Base-by-base conservation (phyloP, 2,888 invertebrate species). In the Catocala fraxini region DNA sequence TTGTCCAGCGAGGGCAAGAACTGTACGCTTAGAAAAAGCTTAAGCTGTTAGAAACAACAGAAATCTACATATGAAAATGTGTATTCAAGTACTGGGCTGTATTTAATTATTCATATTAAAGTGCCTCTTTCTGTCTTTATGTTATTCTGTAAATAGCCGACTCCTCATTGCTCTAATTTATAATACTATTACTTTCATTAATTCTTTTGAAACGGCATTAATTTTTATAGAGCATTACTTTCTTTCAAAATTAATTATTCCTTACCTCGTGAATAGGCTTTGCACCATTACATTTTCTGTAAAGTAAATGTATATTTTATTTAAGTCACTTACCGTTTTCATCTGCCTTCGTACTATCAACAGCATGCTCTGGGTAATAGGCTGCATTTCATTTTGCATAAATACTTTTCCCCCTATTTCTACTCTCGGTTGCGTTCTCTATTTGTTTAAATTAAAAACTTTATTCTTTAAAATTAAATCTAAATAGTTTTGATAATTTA, bases 191-290 rank as follows among this genome's bases (percentile, higher is more conserved):
- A 46, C 33, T 33, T 48, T 48, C 73, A 51, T 64, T 73, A 70
- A 72, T 75, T 62, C 47, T 70, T 69, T 61, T 52, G 45, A 60
- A 65, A 69, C 59, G 49, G 65, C 56, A 76, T 76, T 70, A 77
- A 59, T 70, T 74, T 73, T 72, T 66, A 56, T 56, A 63, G 72
- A 68, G 73, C 70, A 70, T 73, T 70, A 64, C 56, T 63, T 69
- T 71, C 61, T 75, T 71, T 71, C 56, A 59, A 66, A 71, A 71
- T 75, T 71, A 75, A 71, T 71, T 75, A 62, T 71, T 71, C 71
- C 71, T 71, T 59, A 66, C 58, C 55, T 55, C 58, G 47, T 70
- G n/a, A 70, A 70, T 71, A 12, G 42, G 48, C 43, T 49, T 46
- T 65, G 60, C 71, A 51, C 65, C 71, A 70, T 70, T 71, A 70